Evolutionary conservation across 2,797 vertebrate species (phyloP), one percentile per base, ranked within the genome.

Genomic region (Cynopterus sphinx): DNA sequence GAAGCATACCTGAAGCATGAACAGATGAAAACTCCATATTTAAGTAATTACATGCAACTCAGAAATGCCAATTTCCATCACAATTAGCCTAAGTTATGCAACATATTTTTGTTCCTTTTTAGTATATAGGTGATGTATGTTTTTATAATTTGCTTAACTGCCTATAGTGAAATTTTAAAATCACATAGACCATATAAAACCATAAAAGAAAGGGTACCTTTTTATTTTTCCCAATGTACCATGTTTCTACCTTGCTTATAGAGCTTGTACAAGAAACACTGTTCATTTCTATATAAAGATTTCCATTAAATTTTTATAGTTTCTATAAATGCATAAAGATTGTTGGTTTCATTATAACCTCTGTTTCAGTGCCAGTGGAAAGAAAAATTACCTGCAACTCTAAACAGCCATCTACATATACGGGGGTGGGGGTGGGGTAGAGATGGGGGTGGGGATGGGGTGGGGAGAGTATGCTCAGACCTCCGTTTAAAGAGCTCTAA

Each of bases 221-320:
- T 98, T 98, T 92, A 94, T 98, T 98, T 98, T 97, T 96, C 97
- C 97, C 97, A 83, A 31, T 87, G 94, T 96, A 93, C 96, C 90
- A 82, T 88, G 87, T 98, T 98, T 98, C 97, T 97, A 97, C 95
- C 97, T 96, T 81, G 97, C 98, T 97, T 97, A 93, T 2, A 97
- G 92, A 97, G 95, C 96, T 93, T 94, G 92, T 93, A 97, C 87
- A 97, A 98, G 97, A 98, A 96, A 98, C 96, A 97, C 96, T 98
- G 98, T 97, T 98, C 97, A 96, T 97, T 98, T 98, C 98, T 98
- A 98, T 97, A 98, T 98, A 98, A 98, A 98, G 97, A 97, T 94
- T 97, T 96, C 95, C 93, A 97, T 98, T 98, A 98, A 98, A 97
- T 93, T 97, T 98, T 98, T 98, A 98, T 65, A 91, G 98, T 98